Evolutionary conservation across 2,113 vertebrate genomes (phyloP), one percentile per base, ranked within the genome.

Genomic region (Ailuropoda melanoleuca): DNA sequence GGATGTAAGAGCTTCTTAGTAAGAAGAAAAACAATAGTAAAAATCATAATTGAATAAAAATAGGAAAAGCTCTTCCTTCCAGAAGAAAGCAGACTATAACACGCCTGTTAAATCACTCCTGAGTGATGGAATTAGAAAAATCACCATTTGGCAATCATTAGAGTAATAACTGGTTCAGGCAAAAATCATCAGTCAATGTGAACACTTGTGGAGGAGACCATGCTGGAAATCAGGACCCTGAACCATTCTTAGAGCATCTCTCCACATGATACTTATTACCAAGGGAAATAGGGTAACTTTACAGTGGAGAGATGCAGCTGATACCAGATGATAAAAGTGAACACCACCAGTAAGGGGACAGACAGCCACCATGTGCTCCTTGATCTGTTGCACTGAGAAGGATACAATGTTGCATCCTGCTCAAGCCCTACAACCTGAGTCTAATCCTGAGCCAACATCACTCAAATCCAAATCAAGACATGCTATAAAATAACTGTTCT

Each of bases 1-100:
- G 66, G 60, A 46, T 48, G 10, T 21, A 31, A 53, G 83, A 24
- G 58, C 34, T 95, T 77, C 50, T 34, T 31, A n/a, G 19, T 5
- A 37, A 56, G 13, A 64, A 29, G 13, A 43, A 86, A n/a, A 74
- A 55, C 7, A 48, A 9, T 34, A 66, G 53, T 39, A 66, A 82
- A 92, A 77, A 82, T 39, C 19, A 75, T 17, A 91, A 91, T 24
- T 26, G n/a, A 90, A 31, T 78, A 46, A 82, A 81, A 90, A 55
- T 6, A 64, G 55, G 12, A 70, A 84, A 87, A 87, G 74, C 11
- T 82, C 77, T 66, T 91, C 55, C 74, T 95, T 58, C 9, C 8
- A 70, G 74, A 31, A 82, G 75, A 84, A 81, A 77, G 55, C 3
- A 58, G 82, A 39, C 21, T 50, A n/a, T 26, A 46, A 48, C 8